Percentiles rank a stretch among this genome's conserved stretches.
Conservation (phyloP, 2,797 vertebrate genomes). For the Lycodopsis pacificus region DNA sequence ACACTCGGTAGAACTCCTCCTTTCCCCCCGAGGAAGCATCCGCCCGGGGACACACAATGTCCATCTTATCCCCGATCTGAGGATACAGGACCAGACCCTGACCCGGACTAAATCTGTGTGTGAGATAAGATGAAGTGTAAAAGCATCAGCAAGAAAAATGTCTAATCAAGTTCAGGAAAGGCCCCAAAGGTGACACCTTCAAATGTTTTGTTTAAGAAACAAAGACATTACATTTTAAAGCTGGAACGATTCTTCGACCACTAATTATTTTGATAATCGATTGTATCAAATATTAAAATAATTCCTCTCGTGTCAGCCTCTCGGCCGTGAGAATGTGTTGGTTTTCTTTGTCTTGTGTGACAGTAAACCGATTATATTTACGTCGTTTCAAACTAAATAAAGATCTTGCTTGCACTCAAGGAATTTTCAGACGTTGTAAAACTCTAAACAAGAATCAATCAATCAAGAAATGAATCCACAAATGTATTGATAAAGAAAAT, state of each 20-base stretch:
- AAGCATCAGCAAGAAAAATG: neutral
- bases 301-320: neutral
- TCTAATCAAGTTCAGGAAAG: neutral
- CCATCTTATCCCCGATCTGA: conserved; percentile 99
- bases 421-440: neutral
- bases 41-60: conserved; percentile 96
- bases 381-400: neutral
- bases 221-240: neutral
- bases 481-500: neutral
- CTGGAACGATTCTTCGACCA: neutral
- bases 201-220: neutral
- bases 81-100: conserved; percentile 96
- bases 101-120: conserved; percentile 89
- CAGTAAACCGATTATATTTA: neutral
- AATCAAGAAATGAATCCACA: neutral
- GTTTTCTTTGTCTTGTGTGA: neutral
- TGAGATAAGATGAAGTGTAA: neutral
- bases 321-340: neutral
- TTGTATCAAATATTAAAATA: neutral
- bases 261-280: neutral
- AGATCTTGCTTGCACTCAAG: neutral
- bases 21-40: conserved; percentile 86
- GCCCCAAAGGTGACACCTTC: neutral
- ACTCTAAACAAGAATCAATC: neutral
- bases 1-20: conserved; percentile 96